Evolutionary conservation across 2,797 vertebrate species (phyloP), one percentile per base, ranked within the genome.

Genomic region (Typhlichthys subterraneus): DNA sequence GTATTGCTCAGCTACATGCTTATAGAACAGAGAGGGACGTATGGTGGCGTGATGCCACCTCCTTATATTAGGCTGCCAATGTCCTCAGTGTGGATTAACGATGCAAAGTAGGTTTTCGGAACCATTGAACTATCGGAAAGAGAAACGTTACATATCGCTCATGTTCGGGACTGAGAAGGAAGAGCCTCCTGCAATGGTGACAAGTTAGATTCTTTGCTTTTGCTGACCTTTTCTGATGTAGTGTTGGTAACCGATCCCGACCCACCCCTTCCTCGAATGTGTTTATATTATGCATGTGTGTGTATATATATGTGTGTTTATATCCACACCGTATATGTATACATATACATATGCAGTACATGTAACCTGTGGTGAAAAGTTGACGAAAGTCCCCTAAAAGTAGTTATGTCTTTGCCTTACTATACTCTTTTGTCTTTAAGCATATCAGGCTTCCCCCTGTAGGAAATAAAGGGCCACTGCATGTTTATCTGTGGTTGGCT

Each of bases 251-350:
- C 85, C 85, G 82, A 74, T 80, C 86, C 71, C 61, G 58, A 85
- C 83, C 78, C 71, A 47, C 75, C 74, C 79, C 81, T 29, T 82
- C 85, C 87, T 84, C 85, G 86, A 92, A 91, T 88, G 89, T 94
- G 91, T 93, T 91, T 93, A 88, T 93, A 94, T 92, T 93, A 91
- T 90, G 89, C 88, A 90, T 92, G 90, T 93, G 90, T 90, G 92
- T 92, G 91, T 92, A 90, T 92, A 91, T 92, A 92, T 92, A 85
- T 91, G 91, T 92, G 92, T 94, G 92, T 93, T 92, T 90, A 89
- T 90, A 92, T 90, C 79, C 89, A 90, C 91, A 93, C 90, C 88
- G 84, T 90, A 92, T 91, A 92, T 92, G 90, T 92, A 90, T 91
- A 90, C 89, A 91, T 91, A 91, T 91, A 90, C 90, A 92, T 90